Evolutionary conservation across 2,113 vertebrate genomes (phyloP), one percentile per base, ranked within the genome.

Genomic region (Macroglossus sobrinus): DNA sequence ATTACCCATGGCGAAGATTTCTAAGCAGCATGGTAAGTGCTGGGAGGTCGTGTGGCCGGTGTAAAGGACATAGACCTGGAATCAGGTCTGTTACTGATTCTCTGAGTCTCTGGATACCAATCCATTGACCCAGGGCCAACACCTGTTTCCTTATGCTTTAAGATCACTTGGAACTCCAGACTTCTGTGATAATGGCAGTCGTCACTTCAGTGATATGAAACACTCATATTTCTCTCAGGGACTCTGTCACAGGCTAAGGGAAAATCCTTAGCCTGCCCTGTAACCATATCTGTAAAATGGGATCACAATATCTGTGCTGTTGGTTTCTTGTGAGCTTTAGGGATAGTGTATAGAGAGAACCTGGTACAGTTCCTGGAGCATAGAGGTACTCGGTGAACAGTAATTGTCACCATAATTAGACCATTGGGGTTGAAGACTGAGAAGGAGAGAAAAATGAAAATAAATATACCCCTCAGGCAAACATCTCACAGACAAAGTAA

Each of bases 351-450:
- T 0, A 12, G 57, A 50, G 43, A 92, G 9, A 55, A 74, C 4
- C 7, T 16, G 30, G 69, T 4, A 19, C 1, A 78, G 21, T 19
- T 72, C 15, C 57, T 40, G 57, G 55, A 90, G 50, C 40, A 35
- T 0, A 4, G n/a, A 76, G 68, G 11, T 4, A 3, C 8, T 61
- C 9, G 4, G 7, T 4, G 12, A 40, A 61, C 1, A 24, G 8
- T 59, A 2, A 30, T 11, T 45, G 13, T 61, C 35, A 15, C 64
- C 61, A 5, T 86, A 18, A 40, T 10, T 11, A 63, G 40, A 66
- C 35, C 47, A 35, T 0, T 24, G 30, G 35, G 40, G 33, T 26
- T 61, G 76, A 85, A 82, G 38, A 28, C 11, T 12, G 22, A 5
- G 47, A 74, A 91, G 40, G 43, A 64, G 40, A 80, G n/a, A 68